Base-by-base conservation (phyloP, 2,797 vertebrate species). In the Chelidonichthys spinosus region DNA sequence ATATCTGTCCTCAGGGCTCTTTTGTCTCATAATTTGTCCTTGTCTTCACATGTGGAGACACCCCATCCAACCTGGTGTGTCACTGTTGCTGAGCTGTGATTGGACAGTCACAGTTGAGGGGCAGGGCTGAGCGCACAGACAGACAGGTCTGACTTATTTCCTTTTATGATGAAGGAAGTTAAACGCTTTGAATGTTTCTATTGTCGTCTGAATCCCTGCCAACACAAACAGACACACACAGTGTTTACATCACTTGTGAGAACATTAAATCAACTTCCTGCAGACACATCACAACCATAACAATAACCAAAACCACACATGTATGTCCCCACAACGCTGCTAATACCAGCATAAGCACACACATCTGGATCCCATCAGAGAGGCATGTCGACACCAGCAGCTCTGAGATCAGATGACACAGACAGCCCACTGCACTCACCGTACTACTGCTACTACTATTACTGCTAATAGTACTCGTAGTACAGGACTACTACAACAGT, bases 291-390 rank as follows among this genome's bases (percentile, higher is more conserved):
- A 25, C 25, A 25, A 25, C 25, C 25, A 25, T 25, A 25, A 25
- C 25, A 25, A 25, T 25, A 25, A 25, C 25, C 25, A 25, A 25
- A 25, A 25, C 25, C 25, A 25, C 25, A 25, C 25, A 25, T 25
- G 25, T 25, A 25, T 25, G 25, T 25, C 25, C 25, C 25, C 25
- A 25, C 25, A 25, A 25, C 25, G 25, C 25, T 25, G 25, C 25
- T 25, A 1, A 25, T 25, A 25, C 25, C 25, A 25, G 25, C 72
- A 84, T 60, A 60, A n/a, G n/a, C 62, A 66, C 56, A 61, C 67
- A 80, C 78, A 84, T 56, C 72, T 80, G 81, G 78, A 62, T 17
- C 40, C 5, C 18, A 74, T 83, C 47, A 62, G 63, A 6, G 49
- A 52, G 58, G 50, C 4, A 39, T 37, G 60, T 53, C 36, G 0